These are phyloP conservation scores for Panurus biarmicus DNA, from an alignment of 2,113 vertebrate species.

Conservation along the genomic window DNA sequence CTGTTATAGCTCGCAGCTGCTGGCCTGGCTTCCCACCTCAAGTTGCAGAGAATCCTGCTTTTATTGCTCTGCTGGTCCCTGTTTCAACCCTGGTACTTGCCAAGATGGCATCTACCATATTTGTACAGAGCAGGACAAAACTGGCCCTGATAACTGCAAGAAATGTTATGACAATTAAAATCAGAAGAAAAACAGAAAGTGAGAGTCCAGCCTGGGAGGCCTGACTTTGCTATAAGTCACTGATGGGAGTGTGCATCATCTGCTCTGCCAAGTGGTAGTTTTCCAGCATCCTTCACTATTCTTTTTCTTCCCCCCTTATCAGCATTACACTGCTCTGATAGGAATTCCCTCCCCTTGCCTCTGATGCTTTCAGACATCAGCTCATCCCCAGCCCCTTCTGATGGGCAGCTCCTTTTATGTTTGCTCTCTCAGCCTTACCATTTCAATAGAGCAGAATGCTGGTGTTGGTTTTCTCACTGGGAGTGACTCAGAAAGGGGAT, in stretches of 20 bases:
- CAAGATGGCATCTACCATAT: background rate
- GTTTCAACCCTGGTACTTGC: background rate
- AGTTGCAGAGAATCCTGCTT: background rate
- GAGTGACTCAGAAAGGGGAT: slow-evolving; percentile 42
- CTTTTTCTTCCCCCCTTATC: background rate
- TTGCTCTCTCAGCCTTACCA: slow-evolving; percentile 31
- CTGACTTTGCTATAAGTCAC: background rate
- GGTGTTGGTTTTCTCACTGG: slow-evolving; percentile 59
- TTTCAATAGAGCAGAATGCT: slow-evolving; percentile 40
- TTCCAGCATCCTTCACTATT: background rate
- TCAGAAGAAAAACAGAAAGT: background rate
- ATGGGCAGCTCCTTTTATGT: slow-evolving; percentile 34
- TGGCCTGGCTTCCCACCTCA: slow-evolving; percentile 2
- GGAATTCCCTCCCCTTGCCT: background rate
- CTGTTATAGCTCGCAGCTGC: slow-evolving; percentile 44
- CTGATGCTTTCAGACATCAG: background rate
- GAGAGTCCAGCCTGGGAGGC: background rate
- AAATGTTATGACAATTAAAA: background rate
- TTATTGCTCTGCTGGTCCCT: slow-evolving; percentile 1
- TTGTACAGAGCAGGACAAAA: background rate
- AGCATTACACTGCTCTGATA: background rate
- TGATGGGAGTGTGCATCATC: background rate
- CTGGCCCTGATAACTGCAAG: background rate
- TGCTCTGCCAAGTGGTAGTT: background rate
- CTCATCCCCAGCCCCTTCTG: background rate